Percentiles rank a stretch among this genome's conserved stretches.
phyloP scores from a whole-genome alignment of 2,113 vertebrate species.

The Thryonomys swinderianus region DNA sequence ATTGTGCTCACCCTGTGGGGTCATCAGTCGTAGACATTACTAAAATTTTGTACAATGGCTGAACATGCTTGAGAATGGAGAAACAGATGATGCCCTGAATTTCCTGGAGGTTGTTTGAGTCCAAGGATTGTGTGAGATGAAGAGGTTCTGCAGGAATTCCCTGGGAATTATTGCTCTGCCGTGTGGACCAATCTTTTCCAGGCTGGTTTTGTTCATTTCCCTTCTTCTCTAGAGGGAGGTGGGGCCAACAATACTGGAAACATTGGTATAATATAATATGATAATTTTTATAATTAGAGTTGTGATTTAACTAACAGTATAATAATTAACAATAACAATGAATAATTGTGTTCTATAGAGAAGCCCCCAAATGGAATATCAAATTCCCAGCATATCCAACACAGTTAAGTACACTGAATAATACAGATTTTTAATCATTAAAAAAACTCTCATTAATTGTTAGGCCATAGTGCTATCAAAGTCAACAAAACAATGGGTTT shows the following conservation, averaged over 20 bases:
- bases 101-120: not conserved
- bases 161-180: not conserved
- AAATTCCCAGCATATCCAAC: not conserved
- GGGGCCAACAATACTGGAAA: not conserved
- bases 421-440: not conserved
- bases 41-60: not conserved
- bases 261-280: not conserved
- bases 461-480: not conserved
- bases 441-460: not conserved
- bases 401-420: not conserved
- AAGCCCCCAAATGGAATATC: not conserved
- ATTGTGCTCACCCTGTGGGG: not conserved
- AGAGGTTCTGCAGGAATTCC: not conserved
- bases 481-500: not conserved
- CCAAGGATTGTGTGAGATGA: fast-evolving
- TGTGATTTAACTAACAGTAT: not conserved
- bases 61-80: not conserved
- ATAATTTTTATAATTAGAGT: not conserved
- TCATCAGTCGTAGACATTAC: not conserved
- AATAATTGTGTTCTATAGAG: not conserved
- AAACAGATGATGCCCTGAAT: not conserved
- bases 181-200: not conserved
- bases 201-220: not conserved
- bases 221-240: not conserved
- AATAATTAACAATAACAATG: not conserved